Evolutionary conservation across 1,140 invertebrate species (phyloP).

Genomic region (Drosophila arawakana): DNA sequence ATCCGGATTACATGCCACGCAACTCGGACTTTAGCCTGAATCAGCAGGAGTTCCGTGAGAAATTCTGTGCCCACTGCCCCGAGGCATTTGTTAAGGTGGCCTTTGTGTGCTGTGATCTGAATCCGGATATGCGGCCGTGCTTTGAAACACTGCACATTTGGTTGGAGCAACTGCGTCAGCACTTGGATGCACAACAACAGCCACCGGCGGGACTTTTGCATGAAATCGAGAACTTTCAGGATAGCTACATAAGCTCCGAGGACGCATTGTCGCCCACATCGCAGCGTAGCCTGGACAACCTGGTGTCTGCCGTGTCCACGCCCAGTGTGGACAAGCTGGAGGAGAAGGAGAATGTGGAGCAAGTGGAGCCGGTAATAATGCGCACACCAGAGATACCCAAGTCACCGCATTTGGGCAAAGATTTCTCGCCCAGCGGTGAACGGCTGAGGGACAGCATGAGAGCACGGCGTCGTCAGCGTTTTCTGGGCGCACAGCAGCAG

Average conservation of each 20-base stretch:
- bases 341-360: slow-evolving; percentile 40
- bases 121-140: slow-evolving; percentile 93
- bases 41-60: slow-evolving; percentile 93
- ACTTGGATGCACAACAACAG: slow-evolving; percentile 87
- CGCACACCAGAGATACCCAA: slow-evolving; percentile 78
- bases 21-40: slow-evolving; percentile 96
- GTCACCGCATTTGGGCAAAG: slow-evolving; percentile 82
- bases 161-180: slow-evolving; percentile 91
- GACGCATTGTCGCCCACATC: slow-evolving; percentile 77
- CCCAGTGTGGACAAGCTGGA: background rate
- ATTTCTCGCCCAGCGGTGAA: slow-evolving; percentile 83
- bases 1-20: slow-evolving; percentile 95
- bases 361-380: slow-evolving; percentile 57
- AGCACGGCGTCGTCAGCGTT: slow-evolving; percentile 72
- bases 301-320: background rate
- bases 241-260: slow-evolving; percentile 73
- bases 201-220: slow-evolving; percentile 89
- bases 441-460: slow-evolving; percentile 79
- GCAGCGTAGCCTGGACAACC: slow-evolving; percentile 72
- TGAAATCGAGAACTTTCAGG: slow-evolving; percentile 90
- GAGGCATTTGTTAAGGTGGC: slow-evolving; percentile 94
- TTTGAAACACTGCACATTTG: slow-evolving; percentile 94
- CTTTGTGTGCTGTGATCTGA: slow-evolving; percentile 94
- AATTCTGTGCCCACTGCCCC: slow-evolving; percentile 94
- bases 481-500: slow-evolving; percentile 64